Conservation (phyloP, 2,113 vertebrate species). For the Pygoscelis adeliae region DNA sequence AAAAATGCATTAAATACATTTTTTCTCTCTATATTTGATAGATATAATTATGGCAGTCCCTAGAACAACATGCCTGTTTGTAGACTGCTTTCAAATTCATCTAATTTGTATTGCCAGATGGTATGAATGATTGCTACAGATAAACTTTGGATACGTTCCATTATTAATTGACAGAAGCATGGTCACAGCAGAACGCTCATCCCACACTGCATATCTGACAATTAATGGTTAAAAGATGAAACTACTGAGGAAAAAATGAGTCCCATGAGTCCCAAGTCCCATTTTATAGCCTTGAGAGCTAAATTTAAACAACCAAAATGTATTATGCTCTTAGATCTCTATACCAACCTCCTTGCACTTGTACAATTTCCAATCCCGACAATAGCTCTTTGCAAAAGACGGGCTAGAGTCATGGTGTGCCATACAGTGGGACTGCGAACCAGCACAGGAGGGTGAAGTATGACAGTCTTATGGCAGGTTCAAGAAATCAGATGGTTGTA, state of each 20-base stretch:
- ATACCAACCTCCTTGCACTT: background rate
- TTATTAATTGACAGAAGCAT: constrained; percentile 70
- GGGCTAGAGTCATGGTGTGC: background rate
- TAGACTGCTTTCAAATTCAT: constrained; percentile 67
- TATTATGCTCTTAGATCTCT: constrained; percentile 34
- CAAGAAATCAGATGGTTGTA: constrained; percentile 1
- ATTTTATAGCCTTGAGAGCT: constrained; percentile 43
- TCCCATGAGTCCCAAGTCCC: constrained; percentile 19
- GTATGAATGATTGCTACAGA: constrained; percentile 73
- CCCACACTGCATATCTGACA: constrained; percentile 24
- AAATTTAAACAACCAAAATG: constrained; percentile 48
- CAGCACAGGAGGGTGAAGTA: background rate
- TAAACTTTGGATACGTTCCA: constrained; percentile 71
- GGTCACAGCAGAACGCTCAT: constrained; percentile 42
- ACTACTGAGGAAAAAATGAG: constrained; percentile 38
- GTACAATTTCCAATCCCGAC: background rate
- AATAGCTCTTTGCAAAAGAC: background rate
- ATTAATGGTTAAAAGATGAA: constrained; percentile 67
- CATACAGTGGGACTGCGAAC: background rate
- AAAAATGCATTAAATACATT: constrained; percentile 54
- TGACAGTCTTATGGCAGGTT: background rate
- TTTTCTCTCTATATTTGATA: constrained; percentile 33
- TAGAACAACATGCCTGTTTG: constrained; percentile 64
- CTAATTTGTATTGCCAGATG: constrained; percentile 72
- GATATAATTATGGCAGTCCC: constrained; percentile 59